Base-by-base conservation (phyloP, 2,113 vertebrate genomes). In the Clinocottus analis region DNA sequence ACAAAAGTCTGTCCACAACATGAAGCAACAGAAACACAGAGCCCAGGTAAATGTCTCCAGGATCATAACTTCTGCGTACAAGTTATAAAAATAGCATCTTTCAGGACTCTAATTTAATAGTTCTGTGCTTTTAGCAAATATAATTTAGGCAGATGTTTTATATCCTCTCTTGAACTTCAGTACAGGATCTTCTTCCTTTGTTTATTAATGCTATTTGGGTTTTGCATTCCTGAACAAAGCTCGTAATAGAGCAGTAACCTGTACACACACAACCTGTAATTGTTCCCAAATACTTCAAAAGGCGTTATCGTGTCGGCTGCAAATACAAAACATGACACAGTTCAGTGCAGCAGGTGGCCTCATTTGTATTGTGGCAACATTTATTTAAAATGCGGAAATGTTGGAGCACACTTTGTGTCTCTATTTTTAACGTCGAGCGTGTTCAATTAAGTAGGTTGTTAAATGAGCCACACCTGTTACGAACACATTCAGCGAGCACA, bases 291-390 rank as follows among this genome's bases (percentile, higher is more conserved):
- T 61, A 53, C 21, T 55, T 64, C 17, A 43, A 19, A n/a, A 56
- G 33, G 19, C 59, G n/a, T 13, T 35, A 45, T 12, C 0, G 1
- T 37, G 16, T 4, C 11, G 4, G 33, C 12, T 75, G 60, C 9
- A 56, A 27, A 27, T 10, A 4, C 2, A n/a, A 10, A 14, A 47
- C 47, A 35, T n/a, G 29, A 13, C 37, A 45, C 47, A 16, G 39
- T 25, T 72, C 31, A 25, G 19, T 53, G 33, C 63, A 61, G 78
- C 56, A 68, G 47, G 21, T 37, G 56, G 72, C 39, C 39, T 65
- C 31, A 10, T 53, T 51, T 53, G 33, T 6, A 19, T 59, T 41
- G 37, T 23, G 9, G 43, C 17, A 16, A 55, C 45, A 53, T 62
- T 69, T 73, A 23, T 55, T 62, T 49, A 0, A n/a, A n/a, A 66